phyloP scores from a whole-genome alignment of 2,797 vertebrate species.

The Siniperca undulata region DNA sequence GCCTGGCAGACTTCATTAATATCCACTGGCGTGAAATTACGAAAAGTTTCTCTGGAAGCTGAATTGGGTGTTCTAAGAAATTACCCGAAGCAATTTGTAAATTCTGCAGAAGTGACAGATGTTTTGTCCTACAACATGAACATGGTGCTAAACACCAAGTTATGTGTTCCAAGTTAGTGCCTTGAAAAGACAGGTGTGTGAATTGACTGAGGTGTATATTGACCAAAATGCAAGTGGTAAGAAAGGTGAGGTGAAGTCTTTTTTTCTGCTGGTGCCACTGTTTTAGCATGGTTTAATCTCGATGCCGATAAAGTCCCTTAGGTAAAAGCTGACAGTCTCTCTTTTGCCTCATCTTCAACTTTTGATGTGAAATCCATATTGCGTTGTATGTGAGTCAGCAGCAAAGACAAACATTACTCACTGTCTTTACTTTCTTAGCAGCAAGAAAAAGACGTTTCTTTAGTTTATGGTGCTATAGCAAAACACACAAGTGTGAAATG shows the following conservation, averaged over 20 bases:
- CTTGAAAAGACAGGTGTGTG: not conserved
- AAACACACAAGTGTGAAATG: not conserved
- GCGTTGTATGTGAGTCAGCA: slow-evolving; percentile 39
- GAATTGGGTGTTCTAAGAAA: slow-evolving; percentile 57
- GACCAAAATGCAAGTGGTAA: not conserved
- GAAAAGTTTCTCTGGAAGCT: slow-evolving; percentile 66
- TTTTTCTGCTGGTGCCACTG: slow-evolving; percentile 28
- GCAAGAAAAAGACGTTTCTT: slow-evolving; percentile 13
- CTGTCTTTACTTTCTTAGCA: slow-evolving; percentile 22
- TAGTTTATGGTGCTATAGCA: not conserved
- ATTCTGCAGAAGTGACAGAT: slow-evolving; percentile 46
- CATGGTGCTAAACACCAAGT: slow-evolving; percentile 24
- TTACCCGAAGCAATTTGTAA: slow-evolving; percentile 49
- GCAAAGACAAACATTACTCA: slow-evolving; percentile 33
- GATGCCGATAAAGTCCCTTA: slow-evolving; percentile 22
- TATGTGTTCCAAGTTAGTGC: not conserved
- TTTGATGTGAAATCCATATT: slow-evolving; percentile 49
- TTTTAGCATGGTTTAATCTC: slow-evolving; percentile 27
- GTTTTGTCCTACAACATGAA: slow-evolving; percentile 22
- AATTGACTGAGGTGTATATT: not conserved
- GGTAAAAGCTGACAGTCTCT: slow-evolving; percentile 14
- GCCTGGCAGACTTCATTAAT: slow-evolving; percentile 75
- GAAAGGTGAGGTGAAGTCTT: not conserved
- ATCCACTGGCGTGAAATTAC: slow-evolving; percentile 58
- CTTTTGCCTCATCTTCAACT: slow-evolving; percentile 52